phyloP scores from a whole-genome alignment of 1,140 invertebrate genomes.

The Caenorhabditis latens region DNA sequence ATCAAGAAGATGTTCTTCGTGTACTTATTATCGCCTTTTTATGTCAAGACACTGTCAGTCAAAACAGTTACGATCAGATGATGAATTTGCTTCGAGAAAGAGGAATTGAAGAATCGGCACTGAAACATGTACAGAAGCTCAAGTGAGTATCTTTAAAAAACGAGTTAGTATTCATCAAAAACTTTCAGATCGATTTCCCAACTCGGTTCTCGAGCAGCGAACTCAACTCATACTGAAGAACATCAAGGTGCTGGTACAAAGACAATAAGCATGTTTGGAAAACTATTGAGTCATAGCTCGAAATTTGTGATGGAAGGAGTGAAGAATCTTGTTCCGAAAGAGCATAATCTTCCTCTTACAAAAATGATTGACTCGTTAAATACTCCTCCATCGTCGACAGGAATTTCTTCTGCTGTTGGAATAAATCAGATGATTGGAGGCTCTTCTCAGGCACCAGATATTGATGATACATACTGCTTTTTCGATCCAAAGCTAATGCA shows the following conservation, averaged over 20 bases:
- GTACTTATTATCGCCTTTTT: constrained; percentile 94
- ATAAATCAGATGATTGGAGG: constrained; percentile 61
- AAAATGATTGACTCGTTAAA: constrained; percentile 90
- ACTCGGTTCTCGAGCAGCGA: constrained; percentile 82
- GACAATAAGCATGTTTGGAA: constrained; percentile 97
- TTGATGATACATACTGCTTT: constrained; percentile 88
- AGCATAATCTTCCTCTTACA: constrained; percentile 92
- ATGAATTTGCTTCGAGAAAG: constrained; percentile 46
- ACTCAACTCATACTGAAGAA: constrained; percentile 65
- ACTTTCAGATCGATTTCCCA: constrained; percentile 84
- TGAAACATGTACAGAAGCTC: constrained; percentile 72
- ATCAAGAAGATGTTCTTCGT: constrained; percentile 91
- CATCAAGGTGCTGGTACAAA: constrained; percentile 91
- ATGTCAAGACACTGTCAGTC: constrained; percentile 84
- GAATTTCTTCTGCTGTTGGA: constrained; percentile 77
- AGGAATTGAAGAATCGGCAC: constrained; percentile 66
- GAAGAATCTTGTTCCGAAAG: constrained; percentile 97
- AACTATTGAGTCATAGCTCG: constrained; percentile 94
- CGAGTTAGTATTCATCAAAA: neutral
- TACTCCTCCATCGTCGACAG: constrained; percentile 80
- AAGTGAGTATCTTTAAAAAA: neutral
- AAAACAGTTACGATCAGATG: constrained; percentile 51
- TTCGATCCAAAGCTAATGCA: constrained; percentile 92
- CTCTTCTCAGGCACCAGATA: constrained; percentile 80
- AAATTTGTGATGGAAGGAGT: constrained; percentile 99